Base-by-base conservation (phyloP, 2,888 invertebrate genomes). In the Xanthostigma xanthostigma region DNA sequence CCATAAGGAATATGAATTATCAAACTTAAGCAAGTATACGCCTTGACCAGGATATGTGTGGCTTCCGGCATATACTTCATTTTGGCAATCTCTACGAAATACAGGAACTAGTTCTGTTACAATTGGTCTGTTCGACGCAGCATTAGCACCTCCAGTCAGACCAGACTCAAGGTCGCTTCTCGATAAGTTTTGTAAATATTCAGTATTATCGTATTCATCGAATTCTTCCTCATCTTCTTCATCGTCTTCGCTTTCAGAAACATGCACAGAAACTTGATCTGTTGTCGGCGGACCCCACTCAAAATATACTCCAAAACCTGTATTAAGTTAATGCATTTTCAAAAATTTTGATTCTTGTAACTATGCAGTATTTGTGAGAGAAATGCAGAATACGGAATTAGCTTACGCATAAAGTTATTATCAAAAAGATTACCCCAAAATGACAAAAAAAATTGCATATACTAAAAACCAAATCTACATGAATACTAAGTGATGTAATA, bases 1-100 rank as follows among this genome's bases (percentile, higher is more conserved):
- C 97, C 97, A 98, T 57, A 99, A 75, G 48, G 95, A 96, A 67
- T 96, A 99, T 1, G 96, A 93, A 71, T 99, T 99, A 72, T 99
- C 98, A 69, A 99, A 99, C 71, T 98, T 98, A 40, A 98, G 75
- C 63, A 97, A 73, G 69, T 99, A 99, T 38, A 96, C 91, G 13
- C 98, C 98, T 69, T 91, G 85, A 3, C 95, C 96, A 1, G 97
- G 97, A 69, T 97, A 97, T 46, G 82, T 78, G 68, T 98, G 98
- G 50, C 90, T 92, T 9, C 96, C 96, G n/a, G 92, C 94, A 63
- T 95, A 96, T 0, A 97, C 94, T 72, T 94, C 95, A 57, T 84
- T 87, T 63, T 96, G 96, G 58, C 94, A 94, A 67, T 98, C 97
- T 53, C 98, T 78, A 60, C 98, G 79, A 69, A 90, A 97, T 35